Conservation (phyloP, 2,113 vertebrate genomes). For the Scytalopus superciliaris region DNA sequence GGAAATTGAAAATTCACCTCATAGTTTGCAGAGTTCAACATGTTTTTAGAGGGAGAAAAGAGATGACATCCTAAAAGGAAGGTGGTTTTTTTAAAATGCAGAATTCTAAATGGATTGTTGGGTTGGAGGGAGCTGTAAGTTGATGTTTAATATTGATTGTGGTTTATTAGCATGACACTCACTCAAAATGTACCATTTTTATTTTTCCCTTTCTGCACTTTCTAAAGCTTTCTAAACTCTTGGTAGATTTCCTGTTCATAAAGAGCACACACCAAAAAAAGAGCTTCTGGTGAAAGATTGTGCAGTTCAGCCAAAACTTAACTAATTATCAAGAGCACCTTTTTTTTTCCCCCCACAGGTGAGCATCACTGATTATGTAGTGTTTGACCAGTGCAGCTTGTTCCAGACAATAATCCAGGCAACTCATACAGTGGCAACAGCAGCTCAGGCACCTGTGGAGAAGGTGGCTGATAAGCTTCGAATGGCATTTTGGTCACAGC, state of each 20-base stretch:
- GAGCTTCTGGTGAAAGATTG: not conserved
- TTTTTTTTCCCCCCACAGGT: slow-evolving; percentile 72
- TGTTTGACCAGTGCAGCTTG: slow-evolving; percentile 93
- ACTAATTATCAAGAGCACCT: not conserved
- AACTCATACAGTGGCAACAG: slow-evolving; percentile 89
- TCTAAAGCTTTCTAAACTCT: not conserved
- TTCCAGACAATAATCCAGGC: slow-evolving; percentile 94
- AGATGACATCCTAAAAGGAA: not conserved
- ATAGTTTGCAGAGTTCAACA: not conserved
- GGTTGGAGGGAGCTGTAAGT: not conserved
- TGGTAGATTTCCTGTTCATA: not conserved
- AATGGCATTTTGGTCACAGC: slow-evolving; percentile 92
- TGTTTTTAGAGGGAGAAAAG: not conserved
- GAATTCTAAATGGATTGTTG: not conserved
- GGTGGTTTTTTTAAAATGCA: not conserved
- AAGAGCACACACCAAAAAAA: not conserved
- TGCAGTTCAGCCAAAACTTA: not conserved
- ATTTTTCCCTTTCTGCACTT: not conserved
- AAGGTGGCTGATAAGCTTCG: slow-evolving; percentile 89
- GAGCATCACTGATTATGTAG: slow-evolving; percentile 95
- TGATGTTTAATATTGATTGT: not conserved
- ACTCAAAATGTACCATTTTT: not conserved
- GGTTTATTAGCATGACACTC: not conserved
- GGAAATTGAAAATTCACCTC: not conserved
- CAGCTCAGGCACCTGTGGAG: slow-evolving; percentile 89